Conservation (phyloP, 2,888 invertebrate genomes). For the Himalopsyche kuldschensis region DNA sequence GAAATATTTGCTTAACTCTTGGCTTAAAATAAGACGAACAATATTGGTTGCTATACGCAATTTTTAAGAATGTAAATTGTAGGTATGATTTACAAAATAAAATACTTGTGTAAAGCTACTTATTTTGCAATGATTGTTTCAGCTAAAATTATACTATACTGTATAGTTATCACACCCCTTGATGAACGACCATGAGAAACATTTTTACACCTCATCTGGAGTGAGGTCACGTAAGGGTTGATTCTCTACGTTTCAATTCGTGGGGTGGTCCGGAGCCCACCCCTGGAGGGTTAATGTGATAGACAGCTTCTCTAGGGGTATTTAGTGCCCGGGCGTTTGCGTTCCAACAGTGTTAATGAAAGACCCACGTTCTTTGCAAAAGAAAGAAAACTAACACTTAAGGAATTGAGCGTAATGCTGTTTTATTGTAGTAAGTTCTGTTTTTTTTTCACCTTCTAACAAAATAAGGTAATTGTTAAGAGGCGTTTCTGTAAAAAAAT, state of each 20-base stretch:
- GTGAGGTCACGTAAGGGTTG: conserved; percentile 26
- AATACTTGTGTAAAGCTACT: too few relatives aligned
- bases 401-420: not conserved
- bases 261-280: conserved; percentile 10
- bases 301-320: conserved; percentile 24
- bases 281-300: conserved; percentile 24
- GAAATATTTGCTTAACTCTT: too few relatives aligned
- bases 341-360: not conserved
- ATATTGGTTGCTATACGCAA: too few relatives aligned
- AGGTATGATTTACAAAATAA: too few relatives aligned
- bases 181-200: conserved; percentile 5
- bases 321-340: conserved; percentile 8
- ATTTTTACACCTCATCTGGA: conserved; percentile 27
- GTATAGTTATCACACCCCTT: not conserved
- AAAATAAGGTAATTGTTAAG: not conserved
- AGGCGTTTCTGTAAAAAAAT: not conserved
- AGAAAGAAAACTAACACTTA: not conserved
- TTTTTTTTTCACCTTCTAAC: not conserved
- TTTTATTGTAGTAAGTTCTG: not conserved
- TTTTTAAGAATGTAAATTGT: too few relatives aligned
- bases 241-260: conserved; percentile 35
- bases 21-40: too few relatives aligned
- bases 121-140: too few relatives aligned
- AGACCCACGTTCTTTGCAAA: not conserved
- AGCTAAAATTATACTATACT: not conserved